A percentile compares a stretch with the other conserved stretches of the same genome.
phyloP scores from a whole-genome alignment of 2,797 vertebrate species.

The Caiman crocodilus region DNA sequence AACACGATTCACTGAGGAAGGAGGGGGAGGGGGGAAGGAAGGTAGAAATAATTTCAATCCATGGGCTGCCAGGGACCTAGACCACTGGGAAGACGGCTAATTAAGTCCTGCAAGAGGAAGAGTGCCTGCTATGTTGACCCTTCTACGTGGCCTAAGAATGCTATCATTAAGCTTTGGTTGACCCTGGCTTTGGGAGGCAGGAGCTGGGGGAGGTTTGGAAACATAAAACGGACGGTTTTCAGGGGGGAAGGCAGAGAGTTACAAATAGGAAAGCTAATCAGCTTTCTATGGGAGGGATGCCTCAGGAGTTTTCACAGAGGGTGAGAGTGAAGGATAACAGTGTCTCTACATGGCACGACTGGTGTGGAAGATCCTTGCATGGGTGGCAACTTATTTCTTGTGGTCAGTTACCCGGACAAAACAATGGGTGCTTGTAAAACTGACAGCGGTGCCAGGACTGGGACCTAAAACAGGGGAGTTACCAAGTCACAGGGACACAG shows the following conservation, averaged over 20 bases:
- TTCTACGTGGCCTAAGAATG: not conserved
- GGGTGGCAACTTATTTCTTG: not conserved
- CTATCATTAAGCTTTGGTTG: not conserved
- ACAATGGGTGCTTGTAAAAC: not conserved
- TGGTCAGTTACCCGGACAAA: not conserved
- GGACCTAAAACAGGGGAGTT: not conserved
- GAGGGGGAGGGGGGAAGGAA: too few species aligned
- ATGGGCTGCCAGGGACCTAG: not conserved
- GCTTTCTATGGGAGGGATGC: not conserved
- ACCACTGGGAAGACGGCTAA: not conserved
- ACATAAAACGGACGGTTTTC: not conserved
- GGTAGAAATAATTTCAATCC: not conserved
- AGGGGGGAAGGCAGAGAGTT: not conserved
- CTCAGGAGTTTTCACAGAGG: conserved; percentile 1
- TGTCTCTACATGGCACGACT: not conserved
- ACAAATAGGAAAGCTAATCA: not conserved
- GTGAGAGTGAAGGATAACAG: not conserved
- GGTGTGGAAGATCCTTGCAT: not conserved
- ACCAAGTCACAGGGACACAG: not conserved
- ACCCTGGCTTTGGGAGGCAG: not conserved
- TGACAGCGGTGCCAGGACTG: not conserved
- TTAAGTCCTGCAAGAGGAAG: not conserved
- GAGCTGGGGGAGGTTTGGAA: not conserved
- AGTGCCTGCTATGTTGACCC: not conserved
- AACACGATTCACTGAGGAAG: not conserved